Base-by-base conservation (phyloP, 2,797 vertebrate species). In the Takifugu ocellatus region DNA sequence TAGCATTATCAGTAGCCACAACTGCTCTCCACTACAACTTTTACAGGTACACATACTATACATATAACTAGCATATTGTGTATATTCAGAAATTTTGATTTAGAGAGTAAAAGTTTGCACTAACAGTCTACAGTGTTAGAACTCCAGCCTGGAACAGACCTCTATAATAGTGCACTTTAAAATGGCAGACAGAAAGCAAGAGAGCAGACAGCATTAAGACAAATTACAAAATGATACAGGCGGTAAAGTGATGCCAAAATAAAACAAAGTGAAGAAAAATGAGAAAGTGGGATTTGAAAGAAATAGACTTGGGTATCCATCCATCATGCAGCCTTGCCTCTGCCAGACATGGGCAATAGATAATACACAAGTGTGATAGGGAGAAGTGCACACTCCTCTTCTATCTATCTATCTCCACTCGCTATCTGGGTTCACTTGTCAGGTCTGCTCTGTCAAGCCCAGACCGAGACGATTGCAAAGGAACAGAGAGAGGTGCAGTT, bases 301-400 rank as follows among this genome's bases (percentile, higher is more conserved):
- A 74, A 75, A 79, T 43, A 31, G 69, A 71, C 68, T 33, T 42
- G 60, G 58, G 66, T 70, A 73, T 62, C 74, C 74, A 89, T 87
- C 76, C 70, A 82, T 87, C 83, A 87, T 77, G 46, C n/a, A 17
- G 56, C 24, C 46, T 50, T 75, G 82, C 66, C 63, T 84, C 66
- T 81, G 71, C 79, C 84, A 86, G 82, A 77, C 78, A 62, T 66
- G 26, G 73, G 82, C 78, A 84, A 84, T 77, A 85, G 83, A 87
- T 87, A 84, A 84, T 77, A 85, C 82, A 87, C 86, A 78, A 62
- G 68, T 78, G 74, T 74, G 77, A 83, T 74, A 82, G 70, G 78
- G 59, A 63, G 75, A 75, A 72, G 66, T 76, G 79, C 76, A 80
- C 84, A 82, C 74, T 85, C 77, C 70, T 81, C 78, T 77, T 80